These are phyloP conservation scores for Schmidtea mediterranea DNA, from an alignment of 1,140 invertebrate genomes.

Conservation along the genomic window DNA sequence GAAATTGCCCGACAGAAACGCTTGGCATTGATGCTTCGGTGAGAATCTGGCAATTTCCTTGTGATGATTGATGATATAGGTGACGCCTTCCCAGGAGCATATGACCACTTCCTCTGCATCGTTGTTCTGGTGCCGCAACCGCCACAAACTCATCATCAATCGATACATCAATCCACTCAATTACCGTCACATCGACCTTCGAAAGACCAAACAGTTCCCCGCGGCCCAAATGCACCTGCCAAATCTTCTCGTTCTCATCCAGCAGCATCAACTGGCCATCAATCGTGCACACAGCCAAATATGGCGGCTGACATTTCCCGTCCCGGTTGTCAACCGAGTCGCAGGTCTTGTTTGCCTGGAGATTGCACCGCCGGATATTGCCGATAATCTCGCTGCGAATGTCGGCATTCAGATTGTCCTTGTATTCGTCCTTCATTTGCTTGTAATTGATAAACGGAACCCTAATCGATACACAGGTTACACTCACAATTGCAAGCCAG, in stretches of 20 bases:
- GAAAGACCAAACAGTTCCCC: constrained; percentile 2
- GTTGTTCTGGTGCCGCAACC: not conserved
- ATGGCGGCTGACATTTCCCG: no score
- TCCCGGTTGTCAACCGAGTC: no score
- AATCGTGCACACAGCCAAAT: no score
- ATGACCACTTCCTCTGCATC: not conserved
- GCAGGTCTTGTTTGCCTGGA: no score
- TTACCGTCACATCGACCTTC: not conserved
- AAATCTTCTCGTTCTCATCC: not conserved
- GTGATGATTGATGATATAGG: not conserved
- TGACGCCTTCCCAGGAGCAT: not conserved
- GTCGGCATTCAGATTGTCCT: not conserved
- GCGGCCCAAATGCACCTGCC: not conserved
- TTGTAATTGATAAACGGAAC: no score
- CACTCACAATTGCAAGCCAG: no score
- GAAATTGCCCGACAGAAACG: not conserved
- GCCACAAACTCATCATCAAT: no score
- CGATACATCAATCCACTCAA: no score
- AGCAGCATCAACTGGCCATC: no score
- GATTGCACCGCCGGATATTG: not conserved
- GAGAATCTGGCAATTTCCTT: not conserved
- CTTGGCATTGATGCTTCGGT: not conserved
- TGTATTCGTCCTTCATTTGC: no score
- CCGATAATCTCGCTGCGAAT: not conserved
- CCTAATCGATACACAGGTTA: no score